These are phyloP conservation scores for Drosophila recens DNA, from an alignment of 2,888 invertebrate genomes.

Conservation along the genomic window DNA sequence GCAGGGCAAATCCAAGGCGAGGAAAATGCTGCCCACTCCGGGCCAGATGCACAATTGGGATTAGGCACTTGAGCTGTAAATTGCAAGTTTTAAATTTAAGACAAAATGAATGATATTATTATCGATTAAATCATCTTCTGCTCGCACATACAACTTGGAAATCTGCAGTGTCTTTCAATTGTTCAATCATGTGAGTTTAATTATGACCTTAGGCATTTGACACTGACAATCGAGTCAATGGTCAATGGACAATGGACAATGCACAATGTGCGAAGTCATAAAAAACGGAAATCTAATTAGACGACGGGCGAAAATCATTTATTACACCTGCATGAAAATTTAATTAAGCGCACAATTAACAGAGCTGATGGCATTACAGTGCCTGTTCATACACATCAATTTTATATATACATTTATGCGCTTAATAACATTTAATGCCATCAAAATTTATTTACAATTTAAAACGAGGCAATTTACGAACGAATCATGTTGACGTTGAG, in stretches of 20 bases:
- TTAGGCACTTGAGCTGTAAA: constrained; percentile 15
- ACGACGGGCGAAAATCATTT: constrained; percentile 69
- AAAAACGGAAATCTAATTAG: constrained; percentile 75
- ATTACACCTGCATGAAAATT: constrained; percentile 81
- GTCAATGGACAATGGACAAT: constrained; percentile 17
- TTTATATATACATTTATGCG: constrained; percentile 23
- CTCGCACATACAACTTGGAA: neutral
- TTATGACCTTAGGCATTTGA: constrained; percentile 47
- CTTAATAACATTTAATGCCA: constrained; percentile 77
- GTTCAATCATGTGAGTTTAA: constrained; percentile 28
- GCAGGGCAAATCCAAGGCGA: neutral
- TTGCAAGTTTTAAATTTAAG: neutral
- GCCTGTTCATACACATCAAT: constrained; percentile 15
- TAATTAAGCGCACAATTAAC: constrained; percentile 79
- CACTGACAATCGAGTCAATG: constrained; percentile 38
- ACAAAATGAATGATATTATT: neutral
- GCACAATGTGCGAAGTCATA: constrained; percentile 23
- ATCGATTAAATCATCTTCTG: neutral
- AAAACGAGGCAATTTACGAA: constrained; percentile 71
- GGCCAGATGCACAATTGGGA: constrained; percentile 43
- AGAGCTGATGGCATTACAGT: constrained; percentile 45
- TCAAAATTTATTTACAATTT: constrained; percentile 79
- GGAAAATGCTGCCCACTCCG: constrained; percentile 19
- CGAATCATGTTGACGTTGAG: constrained; percentile 52
- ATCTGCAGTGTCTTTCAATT: constrained; percentile 18